phyloP scores from a whole-genome alignment of 2,797 vertebrate species.

The Cryptoprocta ferox region DNA sequence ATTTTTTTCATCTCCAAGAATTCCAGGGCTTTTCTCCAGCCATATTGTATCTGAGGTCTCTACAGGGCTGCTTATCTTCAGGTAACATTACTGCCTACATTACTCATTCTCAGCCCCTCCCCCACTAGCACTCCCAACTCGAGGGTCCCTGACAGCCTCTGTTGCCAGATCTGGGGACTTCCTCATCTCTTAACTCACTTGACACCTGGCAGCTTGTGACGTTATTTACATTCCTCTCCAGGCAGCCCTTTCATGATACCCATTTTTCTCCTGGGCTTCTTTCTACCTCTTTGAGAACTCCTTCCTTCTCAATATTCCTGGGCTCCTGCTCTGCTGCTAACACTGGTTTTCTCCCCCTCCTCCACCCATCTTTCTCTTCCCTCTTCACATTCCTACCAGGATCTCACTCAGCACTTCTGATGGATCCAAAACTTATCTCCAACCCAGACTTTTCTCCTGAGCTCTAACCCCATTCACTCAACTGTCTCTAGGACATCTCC shows the following conservation, averaged over 20 bases:
- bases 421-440: neutral
- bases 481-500: neutral
- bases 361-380: neutral
- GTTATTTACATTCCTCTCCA: neutral
- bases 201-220: neutral
- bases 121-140: too few relatives aligned
- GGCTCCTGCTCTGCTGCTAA: neutral
- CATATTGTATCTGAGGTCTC: neutral
- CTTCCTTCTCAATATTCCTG: neutral
- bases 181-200: neutral
- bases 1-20: neutral
- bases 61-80: neutral
- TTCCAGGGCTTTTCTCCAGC: neutral
- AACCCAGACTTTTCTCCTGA: neutral
- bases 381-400: neutral
- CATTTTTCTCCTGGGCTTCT: neutral
- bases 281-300: neutral
- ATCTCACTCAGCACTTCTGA: neutral
- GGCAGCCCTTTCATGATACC: neutral
- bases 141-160: neutral
- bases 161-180: neutral
- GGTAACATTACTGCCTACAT: neutral
- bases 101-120: rapidly evolving
- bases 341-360: neutral
- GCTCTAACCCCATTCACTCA: neutral